phyloP scores from a whole-genome alignment of 2,888 invertebrate genomes.

The Ectemnius cavifrons region DNA sequence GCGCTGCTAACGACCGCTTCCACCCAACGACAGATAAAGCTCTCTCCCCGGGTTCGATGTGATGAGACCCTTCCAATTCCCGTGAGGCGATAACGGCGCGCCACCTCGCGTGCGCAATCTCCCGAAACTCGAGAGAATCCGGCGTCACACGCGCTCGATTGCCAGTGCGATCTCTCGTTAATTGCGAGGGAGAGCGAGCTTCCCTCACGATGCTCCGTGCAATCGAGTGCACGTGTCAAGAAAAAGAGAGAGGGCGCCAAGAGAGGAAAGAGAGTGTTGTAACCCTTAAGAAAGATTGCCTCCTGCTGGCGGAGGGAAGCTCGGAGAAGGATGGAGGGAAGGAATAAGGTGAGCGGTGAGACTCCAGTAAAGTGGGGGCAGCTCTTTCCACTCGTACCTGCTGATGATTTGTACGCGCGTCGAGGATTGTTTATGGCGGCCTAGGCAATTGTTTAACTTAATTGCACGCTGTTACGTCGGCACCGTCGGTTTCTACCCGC shows the following conservation, averaged over 20 bases:
- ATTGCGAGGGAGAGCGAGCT: slow-evolving; percentile 24
- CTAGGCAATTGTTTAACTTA: slow-evolving; percentile 75
- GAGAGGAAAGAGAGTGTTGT: too few relatives aligned
- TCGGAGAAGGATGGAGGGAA: slow-evolving; percentile 20
- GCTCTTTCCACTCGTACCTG: slow-evolving; percentile 42
- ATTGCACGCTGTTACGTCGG: slow-evolving; percentile 73
- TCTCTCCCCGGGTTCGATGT: neutral
- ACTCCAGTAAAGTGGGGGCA: slow-evolving; percentile 4
- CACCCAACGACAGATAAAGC: slow-evolving; percentile 1
- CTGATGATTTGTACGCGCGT: slow-evolving; percentile 68
- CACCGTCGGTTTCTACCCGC: slow-evolving; percentile 68
- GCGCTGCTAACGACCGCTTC: neutral
- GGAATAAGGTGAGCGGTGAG: neutral
- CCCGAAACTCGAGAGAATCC: too few relatives aligned
- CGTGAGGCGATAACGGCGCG: too few relatives aligned
- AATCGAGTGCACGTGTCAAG: too few relatives aligned
- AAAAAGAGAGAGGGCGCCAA: too few relatives aligned
- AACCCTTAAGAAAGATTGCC: neutral
- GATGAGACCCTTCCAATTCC: too few relatives aligned
- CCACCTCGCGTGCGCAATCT: too few relatives aligned
- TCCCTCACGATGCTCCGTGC: too few relatives aligned
- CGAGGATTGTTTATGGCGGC: slow-evolving; percentile 69
- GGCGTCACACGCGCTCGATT: too few relatives aligned
- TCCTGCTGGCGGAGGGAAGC: slow-evolving; percentile 8
- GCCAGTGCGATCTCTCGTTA: slow-evolving; percentile 8